Evolutionary conservation across 2,113 vertebrate genomes (phyloP).

Genomic region (Eptatretus burgeri): DNA sequence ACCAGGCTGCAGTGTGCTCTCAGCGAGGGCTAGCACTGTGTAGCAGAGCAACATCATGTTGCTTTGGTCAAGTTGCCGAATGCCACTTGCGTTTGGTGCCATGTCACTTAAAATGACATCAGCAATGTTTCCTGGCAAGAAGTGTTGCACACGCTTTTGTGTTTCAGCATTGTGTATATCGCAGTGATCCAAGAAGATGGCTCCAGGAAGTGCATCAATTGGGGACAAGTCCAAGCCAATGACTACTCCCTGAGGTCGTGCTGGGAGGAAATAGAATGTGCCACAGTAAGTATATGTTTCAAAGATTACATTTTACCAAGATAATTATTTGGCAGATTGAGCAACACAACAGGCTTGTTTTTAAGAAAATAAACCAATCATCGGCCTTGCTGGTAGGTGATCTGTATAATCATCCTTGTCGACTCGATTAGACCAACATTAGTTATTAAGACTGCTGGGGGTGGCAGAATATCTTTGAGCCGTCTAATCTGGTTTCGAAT

Average conservation of each 20-base stretch:
- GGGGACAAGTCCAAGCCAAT: conserved; percentile 46
- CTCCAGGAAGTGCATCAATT: conserved; percentile 39
- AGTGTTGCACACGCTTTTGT: conserved; percentile 17
- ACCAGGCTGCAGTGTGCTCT: conserved; percentile 20
- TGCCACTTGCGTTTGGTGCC: conserved; percentile 63
- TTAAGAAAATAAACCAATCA: background rate
- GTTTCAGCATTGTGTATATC: conserved; percentile 27
- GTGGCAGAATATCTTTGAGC: too few relatives aligned
- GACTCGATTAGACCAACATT: background rate
- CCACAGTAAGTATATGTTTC: background rate
- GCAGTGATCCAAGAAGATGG: conserved; percentile 29
- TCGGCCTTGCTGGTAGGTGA: background rate
- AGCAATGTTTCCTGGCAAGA: conserved; percentile 29
- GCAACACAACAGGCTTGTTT: background rate
- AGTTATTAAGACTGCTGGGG: background rate
- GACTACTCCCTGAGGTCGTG: conserved; percentile 27
- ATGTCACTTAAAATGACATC: conserved; percentile 69
- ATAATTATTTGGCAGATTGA: background rate
- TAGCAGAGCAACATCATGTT: conserved; percentile 32
- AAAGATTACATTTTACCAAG: background rate
- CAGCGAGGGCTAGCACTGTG: conserved; percentile 27
- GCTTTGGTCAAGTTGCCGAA: conserved; percentile 51
- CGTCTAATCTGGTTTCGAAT: too few relatives aligned
- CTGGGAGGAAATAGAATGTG: conserved; percentile 17
- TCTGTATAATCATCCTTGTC: too few relatives aligned